Evolutionary conservation across 1,140 invertebrate species (phyloP).

Genomic region (Helicoverpa armigera): DNA sequence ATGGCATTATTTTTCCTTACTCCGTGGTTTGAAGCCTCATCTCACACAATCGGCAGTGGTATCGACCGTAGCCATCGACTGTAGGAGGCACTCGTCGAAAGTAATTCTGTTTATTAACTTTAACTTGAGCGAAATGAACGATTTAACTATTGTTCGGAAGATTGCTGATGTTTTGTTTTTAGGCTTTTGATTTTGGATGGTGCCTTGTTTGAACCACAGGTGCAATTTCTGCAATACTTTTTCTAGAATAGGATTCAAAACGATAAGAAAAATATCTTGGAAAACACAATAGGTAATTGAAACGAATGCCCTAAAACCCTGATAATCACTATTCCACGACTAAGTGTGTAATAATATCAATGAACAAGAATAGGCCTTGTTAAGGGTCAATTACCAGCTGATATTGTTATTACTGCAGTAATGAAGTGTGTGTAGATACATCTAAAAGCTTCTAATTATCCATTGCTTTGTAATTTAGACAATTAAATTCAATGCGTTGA

Average conservation of each 20-base stretch:
- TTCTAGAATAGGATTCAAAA: no score
- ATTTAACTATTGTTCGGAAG: conserved; percentile 3
- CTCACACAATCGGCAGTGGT: conserved; percentile 14
- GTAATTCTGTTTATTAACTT: conserved; percentile 40
- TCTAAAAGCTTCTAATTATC: background rate
- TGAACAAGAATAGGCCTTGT: no score
- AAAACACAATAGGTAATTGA: no score
- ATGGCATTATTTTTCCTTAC: no score
- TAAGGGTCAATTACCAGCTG: background rate
- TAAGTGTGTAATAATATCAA: no score
- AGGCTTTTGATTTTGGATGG: no score
- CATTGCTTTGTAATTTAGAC: background rate
- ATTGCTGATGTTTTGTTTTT: background rate
- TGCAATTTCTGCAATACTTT: no score
- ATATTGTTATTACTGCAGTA: background rate
- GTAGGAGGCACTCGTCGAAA: background rate
- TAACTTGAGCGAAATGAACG: conserved; percentile 25
- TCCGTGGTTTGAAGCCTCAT: conserved; percentile 4
- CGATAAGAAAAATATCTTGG: no score
- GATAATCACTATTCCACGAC: no score
- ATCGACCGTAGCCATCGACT: conserved; percentile 31
- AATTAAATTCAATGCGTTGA: no score
- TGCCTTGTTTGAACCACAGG: no score
- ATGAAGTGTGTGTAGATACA: background rate
- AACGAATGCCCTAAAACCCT: no score